Conservation (phyloP, 2,888 invertebrate species). For the Perdita meconis region DNA sequence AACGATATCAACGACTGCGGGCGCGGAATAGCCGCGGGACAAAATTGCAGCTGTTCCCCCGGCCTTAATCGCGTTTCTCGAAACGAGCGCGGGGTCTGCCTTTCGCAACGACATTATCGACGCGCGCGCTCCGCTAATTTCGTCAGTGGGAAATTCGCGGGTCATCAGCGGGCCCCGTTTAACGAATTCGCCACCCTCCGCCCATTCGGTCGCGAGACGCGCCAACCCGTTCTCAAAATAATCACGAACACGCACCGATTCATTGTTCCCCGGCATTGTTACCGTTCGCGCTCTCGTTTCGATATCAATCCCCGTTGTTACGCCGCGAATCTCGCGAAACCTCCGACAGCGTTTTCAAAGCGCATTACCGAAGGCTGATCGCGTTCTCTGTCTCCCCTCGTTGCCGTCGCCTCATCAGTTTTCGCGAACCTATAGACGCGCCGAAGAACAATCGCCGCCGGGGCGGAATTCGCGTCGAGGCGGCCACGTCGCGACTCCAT, state of each 20-base stretch:
- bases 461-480: neutral
- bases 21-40: neutral
- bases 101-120: neutral
- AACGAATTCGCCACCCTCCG: slow-evolving; percentile 1
- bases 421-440: neutral
- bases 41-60: slow-evolving; percentile 5
- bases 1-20: neutral
- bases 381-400: neutral
- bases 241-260: neutral
- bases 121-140: neutral
- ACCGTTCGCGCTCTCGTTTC: neutral
- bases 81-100: neutral
- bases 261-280: slow-evolving; percentile 5
- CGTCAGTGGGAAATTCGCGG: neutral
- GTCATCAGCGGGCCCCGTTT: neutral
- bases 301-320: neutral
- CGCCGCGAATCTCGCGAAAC: neutral
- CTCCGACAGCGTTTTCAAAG: neutral
- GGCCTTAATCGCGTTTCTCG: slow-evolving; percentile 3
- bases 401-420: no score
- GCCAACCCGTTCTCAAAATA: slow-evolving; percentile 32
- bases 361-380: neutral
- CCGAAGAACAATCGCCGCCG: neutral
- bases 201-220: no score
- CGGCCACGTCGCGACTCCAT: slow-evolving; percentile 17